Evolutionary conservation across 2,113 vertebrate species (phyloP), one percentile per base, ranked within the genome.

Genomic region (Turdus rufiventris): DNA sequence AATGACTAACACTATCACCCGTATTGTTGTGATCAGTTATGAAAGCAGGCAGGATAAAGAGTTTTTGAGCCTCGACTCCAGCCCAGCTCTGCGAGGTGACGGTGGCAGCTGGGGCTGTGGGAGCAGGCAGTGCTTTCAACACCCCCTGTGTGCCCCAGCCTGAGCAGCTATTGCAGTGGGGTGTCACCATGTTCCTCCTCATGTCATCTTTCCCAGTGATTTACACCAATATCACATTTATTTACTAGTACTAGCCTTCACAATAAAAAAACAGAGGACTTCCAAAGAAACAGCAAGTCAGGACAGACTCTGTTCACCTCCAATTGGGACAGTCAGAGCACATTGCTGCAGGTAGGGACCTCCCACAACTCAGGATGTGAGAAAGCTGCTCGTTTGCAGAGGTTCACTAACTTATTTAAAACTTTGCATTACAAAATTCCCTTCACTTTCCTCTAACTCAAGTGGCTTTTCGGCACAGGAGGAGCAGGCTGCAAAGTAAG

Each of bases 41-140:
- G 2, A 61, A 66, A 87, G 54, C 47, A 66, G 25, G 42, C 79
- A 65, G 0, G 11, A 54, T 43, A 42, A 28, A 24, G 61, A 18
- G 17, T 17, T 61, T 63, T 20, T 24, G 29, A 50, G 43, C 3
- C 28, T 0, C 0, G 57, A 51, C 42, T 31, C 23, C 29, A 51
- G 71, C 53, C 62, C 2, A 5, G 89, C 56, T 50, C 62, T 12
- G 23, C 0, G 0, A 70, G 74, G 54, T 0, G 0, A 19, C 0
- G 4, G 38, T 33, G 26, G 15, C 8, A 51, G 8, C 33, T 23
- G 75, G 31, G 42, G 65, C 47, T 31, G 15, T 12, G 14, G 36
- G 50, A 74, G n/a, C 4, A 1, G 54, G 60, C 0, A 1, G 18
- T n/a, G 78, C 65, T 74, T 43, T 38, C 73, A 34, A 5, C 11